Conservation (phyloP, 2,113 vertebrate genomes). For the Scolopax mira region DNA sequence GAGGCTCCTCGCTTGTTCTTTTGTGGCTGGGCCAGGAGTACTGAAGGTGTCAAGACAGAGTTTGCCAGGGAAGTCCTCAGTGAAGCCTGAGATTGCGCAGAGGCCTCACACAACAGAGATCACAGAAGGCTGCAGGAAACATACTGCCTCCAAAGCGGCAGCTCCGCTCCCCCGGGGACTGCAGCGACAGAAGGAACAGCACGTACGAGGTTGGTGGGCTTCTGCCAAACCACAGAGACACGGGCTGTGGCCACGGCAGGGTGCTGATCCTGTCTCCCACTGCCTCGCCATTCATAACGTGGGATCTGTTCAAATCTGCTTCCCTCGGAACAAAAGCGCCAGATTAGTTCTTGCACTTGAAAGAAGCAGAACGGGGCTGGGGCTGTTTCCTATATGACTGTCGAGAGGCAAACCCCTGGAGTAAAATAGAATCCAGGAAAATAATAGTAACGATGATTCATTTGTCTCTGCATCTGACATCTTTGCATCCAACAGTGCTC, state of each 20-base stretch:
- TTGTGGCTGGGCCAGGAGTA: neutral
- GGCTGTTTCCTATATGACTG: neutral
- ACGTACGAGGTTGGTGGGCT: conserved; percentile 36
- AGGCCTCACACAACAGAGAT: neutral
- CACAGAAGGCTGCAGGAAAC: conserved; percentile 55
- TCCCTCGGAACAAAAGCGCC: conserved; percentile 16
- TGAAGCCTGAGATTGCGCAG: neutral
- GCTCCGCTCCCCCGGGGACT: neutral
- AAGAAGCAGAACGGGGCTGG: neutral
- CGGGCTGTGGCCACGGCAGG: neutral
- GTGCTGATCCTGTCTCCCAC: neutral
- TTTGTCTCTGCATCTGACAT: neutral
- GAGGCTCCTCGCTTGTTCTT: neutral
- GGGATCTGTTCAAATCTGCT: neutral
- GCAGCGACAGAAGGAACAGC: conserved; percentile 46
- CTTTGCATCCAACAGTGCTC: neutral
- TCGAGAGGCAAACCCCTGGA: neutral
- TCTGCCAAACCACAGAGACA: neutral
- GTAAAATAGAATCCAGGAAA: conserved; percentile 31
- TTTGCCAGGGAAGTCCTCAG: neutral
- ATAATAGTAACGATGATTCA: conserved; percentile 14
- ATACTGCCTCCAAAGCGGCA: neutral
- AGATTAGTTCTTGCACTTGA: neutral
- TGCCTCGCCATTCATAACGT: fast-evolving
- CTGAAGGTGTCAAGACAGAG: neutral